Evolutionary conservation across 2,797 vertebrate genomes (phyloP), one percentile per base, ranked within the genome.

Genomic region (Sitta carolinensis): DNA sequence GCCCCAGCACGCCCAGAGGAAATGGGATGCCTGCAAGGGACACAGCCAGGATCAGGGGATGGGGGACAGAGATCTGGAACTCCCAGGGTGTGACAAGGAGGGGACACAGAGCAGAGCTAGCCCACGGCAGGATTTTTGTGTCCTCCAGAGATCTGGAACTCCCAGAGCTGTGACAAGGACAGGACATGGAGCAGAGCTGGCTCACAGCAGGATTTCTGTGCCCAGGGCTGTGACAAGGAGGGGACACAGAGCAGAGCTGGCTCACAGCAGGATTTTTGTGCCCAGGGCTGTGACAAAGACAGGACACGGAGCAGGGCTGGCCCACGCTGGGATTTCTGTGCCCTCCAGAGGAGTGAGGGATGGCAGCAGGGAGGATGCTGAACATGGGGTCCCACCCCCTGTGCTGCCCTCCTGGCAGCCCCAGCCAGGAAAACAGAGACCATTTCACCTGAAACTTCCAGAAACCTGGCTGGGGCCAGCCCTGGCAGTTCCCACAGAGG

Each of bases 1-100:
- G 2, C 99, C 99, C 99, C 99, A 99, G 97, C 99, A 99, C 3
- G 98, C 99, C 99, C 99, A 99, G 86, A 99, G 98, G 97, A 99
- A 99, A 97, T 99, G 99, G 62, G 99, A 99, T 3, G 99, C 99
- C 99, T 99, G 95, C 66, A 84, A 67, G 16, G 86, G 55, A 84
- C 86, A 85, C 43, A 61, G 3, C 47, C 19, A 59, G 55, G 51
- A 21, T 87, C n/a, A 84, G 43, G 42, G 51, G 16, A 43, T 0
- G 0, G 0, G 1, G 74, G 47, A 47, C 2, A 13, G 25, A 10
- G 15, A 19, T 30, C n/a, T 22, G 68, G 75, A 7, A 38, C 25
- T 34, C 43, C 59, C 7, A 0, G 0, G 15, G 90, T 16, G 52
- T 67, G 83, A 32, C 58, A 32, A 16, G 42, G 42, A 42, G 29